Conservation (phyloP, 1,140 invertebrate species). For the Caerostris extrusa region DNA sequence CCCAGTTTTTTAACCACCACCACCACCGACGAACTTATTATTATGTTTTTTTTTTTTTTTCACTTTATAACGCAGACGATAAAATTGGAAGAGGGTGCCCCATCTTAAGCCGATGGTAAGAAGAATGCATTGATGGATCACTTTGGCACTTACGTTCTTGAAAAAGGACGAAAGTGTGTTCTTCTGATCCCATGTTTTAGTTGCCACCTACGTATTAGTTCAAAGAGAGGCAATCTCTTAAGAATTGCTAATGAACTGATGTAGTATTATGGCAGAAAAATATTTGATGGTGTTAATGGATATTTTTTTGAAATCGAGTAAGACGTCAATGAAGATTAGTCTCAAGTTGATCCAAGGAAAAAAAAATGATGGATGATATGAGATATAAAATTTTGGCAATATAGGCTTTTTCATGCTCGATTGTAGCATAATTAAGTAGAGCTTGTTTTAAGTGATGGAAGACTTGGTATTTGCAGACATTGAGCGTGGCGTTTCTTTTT, state of each 20-base stretch:
- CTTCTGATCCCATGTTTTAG: neutral
- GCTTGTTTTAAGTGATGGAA: constrained; percentile 7
- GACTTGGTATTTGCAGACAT: neutral
- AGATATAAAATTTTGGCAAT: neutral
- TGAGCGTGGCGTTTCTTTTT: neutral
- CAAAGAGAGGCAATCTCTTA: neutral
- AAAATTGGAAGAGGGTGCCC: neutral
- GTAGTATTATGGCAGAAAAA: neutral
- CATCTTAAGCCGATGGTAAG: neutral
- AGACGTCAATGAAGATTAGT: neutral
- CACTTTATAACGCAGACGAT: neutral
- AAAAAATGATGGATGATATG: neutral
- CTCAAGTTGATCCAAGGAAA: neutral
- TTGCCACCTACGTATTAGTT: neutral
- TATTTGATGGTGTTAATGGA: neutral
- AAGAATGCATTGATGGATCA: neutral
- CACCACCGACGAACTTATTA: neutral
- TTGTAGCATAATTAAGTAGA: neutral
- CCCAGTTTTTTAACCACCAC: neutral
- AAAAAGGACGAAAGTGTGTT: neutral
- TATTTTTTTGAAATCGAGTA: neutral
- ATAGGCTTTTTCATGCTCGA: neutral
- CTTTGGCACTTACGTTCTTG: neutral
- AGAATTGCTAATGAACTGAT: neutral
- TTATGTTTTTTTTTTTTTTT: too few species aligned